Evolutionary conservation across 2,113 vertebrate species (phyloP), one percentile per base, ranked within the genome.

Genomic region (Ammodytes dubius): DNA sequence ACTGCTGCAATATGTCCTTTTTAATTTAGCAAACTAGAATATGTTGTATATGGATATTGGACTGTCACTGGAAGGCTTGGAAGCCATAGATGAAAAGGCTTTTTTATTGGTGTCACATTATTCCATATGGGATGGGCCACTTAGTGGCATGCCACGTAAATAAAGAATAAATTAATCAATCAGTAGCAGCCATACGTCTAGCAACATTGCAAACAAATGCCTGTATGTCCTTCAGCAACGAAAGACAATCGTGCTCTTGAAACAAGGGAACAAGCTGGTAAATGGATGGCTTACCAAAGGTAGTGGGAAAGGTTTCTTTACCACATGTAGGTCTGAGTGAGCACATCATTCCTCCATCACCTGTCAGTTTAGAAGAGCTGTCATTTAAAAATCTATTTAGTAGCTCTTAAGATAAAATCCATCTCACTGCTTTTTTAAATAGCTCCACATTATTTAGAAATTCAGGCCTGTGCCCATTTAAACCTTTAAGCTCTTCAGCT

Each of bases 261-360:
- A 74, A 19, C 61, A 47, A 68, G 54, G 17, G 15, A 81, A 52
- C 60, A 19, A 70, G 70, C 64, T 53, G 81, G 58, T 37, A 87
- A 74, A 82, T 66, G 64, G n/a, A 52, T 74, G 72, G 65, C 50
- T 74, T 49, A 37, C 58, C 79, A 56, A 77, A 79, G n/a, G 69
- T 75, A 59, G 63, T 63, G 56, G 65, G 54, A 84, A 39, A n/a
- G 37, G 53, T 81, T 85, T 88, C 27, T 27, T 27, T 27, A 43
- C 37, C 17, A 10, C 6, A 49, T n/a, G 27, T 3, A 52, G 10
- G 39, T 64, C n/a, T n/a, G 3, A 27, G 65, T 47, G 56, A 10
- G 37, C 50, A 37, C 46, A 17, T 6, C 45, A 13, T 4, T 42
- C 5, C 42, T 49, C 19, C 9, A 13, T 68, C 11, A 52, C 1